phyloP scores from a whole-genome alignment of 2,797 vertebrate species.

The Sebastiscus albofasciatus region DNA sequence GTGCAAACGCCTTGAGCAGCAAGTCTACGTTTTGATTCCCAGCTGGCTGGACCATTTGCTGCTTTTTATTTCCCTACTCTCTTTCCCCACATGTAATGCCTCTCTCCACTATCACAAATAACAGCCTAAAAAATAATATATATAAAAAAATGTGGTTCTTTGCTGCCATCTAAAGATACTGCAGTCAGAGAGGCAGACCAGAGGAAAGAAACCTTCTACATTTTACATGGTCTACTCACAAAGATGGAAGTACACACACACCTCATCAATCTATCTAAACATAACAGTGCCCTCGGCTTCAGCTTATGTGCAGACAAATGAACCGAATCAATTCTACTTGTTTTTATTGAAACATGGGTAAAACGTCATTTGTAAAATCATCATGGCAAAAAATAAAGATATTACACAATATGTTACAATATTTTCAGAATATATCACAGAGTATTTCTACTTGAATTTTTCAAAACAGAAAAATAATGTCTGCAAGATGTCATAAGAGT shows the following conservation, averaged over 20 bases:
- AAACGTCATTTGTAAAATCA: conserved; percentile 44
- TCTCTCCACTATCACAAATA: neutral
- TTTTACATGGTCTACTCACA: neutral
- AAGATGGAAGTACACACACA: no score
- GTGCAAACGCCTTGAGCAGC: neutral
- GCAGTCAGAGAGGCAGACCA: neutral
- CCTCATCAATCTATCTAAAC: neutral
- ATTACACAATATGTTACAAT: conserved; percentile 37
- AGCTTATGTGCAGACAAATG: neutral
- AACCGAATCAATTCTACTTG: neutral
- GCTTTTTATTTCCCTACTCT: neutral
- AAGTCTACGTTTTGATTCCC: neutral
- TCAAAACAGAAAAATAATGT: conserved; percentile 31
- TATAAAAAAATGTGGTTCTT: neutral
- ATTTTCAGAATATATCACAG: conserved; percentile 13
- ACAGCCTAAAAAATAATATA: neutral
- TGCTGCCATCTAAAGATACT: conserved; percentile 22
- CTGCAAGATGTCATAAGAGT: neutral
- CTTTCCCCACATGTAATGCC: neutral
- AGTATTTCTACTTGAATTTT: neutral
- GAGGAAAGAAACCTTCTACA: neutral
- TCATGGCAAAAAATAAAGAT: conserved; percentile 46
- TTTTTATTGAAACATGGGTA: conserved; percentile 54
- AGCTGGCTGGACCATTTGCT: neutral
- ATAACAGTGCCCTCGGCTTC: neutral